phyloP scores from a whole-genome alignment of 2,113 vertebrate genomes.

The Spheniscus mendiculus region DNA sequence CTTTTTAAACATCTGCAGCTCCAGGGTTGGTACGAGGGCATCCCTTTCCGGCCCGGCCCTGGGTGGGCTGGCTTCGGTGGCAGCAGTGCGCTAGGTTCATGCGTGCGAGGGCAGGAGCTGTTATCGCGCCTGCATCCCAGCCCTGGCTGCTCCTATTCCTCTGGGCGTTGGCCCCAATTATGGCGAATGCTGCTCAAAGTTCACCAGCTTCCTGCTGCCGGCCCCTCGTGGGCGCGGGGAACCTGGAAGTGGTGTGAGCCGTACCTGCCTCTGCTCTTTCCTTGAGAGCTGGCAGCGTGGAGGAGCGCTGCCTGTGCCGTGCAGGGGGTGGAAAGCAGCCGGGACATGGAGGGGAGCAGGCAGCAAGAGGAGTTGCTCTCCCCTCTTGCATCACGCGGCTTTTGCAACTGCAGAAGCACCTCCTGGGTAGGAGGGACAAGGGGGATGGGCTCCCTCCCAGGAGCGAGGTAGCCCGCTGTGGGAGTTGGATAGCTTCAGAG shows the following conservation, averaged over 20 bases:
- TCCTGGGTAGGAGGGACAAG: background rate
- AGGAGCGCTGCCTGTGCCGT: background rate
- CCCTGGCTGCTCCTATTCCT: background rate
- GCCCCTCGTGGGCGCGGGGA: background rate
- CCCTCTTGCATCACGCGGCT: fast-evolving
- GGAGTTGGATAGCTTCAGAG: background rate
- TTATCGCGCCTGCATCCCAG: fast-evolving
- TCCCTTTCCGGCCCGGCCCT: fast-evolving
- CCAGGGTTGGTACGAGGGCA: background rate
- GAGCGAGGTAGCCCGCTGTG: too few relatives aligned
- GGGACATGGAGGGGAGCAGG: fast-evolving
- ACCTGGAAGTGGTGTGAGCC: background rate
- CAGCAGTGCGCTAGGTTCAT: fast-evolving
- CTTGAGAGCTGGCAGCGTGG: fast-evolving
- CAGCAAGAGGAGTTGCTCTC: background rate
- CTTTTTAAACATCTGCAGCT: background rate
- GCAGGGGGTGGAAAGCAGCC: fast-evolving
- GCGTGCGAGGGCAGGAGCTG: background rate
- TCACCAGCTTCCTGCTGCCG: background rate
- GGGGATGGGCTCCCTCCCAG: background rate
- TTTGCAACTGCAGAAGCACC: background rate
- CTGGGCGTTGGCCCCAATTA: constrained; percentile 2
- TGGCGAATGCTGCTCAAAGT: background rate
- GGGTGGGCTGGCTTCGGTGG: background rate
- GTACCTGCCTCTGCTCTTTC: background rate